Evolutionary conservation across 1,140 invertebrate species (phyloP), one percentile per base, ranked within the genome.

Genomic region (Dinothrombium tinctorium): DNA sequence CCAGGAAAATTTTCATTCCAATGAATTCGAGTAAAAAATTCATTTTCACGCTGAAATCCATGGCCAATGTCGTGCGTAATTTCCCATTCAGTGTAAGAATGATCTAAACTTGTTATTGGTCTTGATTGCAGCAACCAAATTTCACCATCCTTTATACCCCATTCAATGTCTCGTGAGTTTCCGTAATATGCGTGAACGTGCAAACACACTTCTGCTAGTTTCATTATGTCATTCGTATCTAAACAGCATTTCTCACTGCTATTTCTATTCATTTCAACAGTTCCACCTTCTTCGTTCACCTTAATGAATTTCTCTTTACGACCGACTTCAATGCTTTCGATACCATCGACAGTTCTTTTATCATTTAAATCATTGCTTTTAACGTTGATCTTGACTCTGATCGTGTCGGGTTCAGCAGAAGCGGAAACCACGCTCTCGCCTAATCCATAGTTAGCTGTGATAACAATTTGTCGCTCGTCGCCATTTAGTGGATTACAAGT

Each of bases 381-480:
- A n/a, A n/a, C n/a, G n/a, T n/a, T n/a, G n/a, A n/a, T 4, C 15
- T 7, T 53, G 20, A 79, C 50, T 32, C 60, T 60, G 37, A 79
- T 59, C 0, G 71, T 73, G 50, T 81, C 76, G 0, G 77, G 76
- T 45, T 79, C 76, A 0, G 70, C 62, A 20, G 60, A 54, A 0
- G 71, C 75, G 0, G 75, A 78, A 0, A 81, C 78, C 2, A 82
- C 76, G 14, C 45, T 47, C 41, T 83, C 78, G 46, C 79, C 79
- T 3, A 81, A 57, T 0, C 79, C 79, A 59, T 71, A 76, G 56
- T 80, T 78, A 1, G 76, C 72, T 12, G 75, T 76, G 38, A 84
- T 69, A 12, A 71, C 56, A 31, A 83, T 66, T 33, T 63, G 51
- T 2, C 63, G 59, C 0, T 73, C 68, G 56, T 76, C 69, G 1